phyloP scores from a whole-genome alignment of 1,140 invertebrate genomes.

The Oppia nitens region DNA sequence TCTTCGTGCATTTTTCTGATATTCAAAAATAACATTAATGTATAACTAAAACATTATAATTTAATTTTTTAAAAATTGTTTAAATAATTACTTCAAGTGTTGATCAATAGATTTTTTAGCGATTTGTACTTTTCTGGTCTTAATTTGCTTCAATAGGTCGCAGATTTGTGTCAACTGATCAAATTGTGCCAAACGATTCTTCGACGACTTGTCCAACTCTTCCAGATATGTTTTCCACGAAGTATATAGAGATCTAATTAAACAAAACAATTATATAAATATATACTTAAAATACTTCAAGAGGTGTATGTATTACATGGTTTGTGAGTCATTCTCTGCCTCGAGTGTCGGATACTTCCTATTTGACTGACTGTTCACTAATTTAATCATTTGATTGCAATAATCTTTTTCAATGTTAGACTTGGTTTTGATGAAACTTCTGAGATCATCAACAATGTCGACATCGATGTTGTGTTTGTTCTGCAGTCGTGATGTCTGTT shows the following conservation, averaged over 20 bases:
- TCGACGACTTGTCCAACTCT: constrained; percentile 81
- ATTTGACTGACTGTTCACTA: constrained; percentile 74
- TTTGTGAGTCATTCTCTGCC: constrained; percentile 32
- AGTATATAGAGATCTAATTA: constrained; percentile 52
- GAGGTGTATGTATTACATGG: no score
- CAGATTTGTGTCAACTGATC: constrained; percentile 76
- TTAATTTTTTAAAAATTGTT: not conserved
- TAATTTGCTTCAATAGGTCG: constrained; percentile 71
- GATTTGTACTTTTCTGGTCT: constrained; percentile 61
- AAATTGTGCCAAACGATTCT: constrained; percentile 51
- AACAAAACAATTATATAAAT: no score
- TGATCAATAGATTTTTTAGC: constrained; percentile 45
- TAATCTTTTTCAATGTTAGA: constrained; percentile 86
- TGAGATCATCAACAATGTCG: constrained; percentile 17
- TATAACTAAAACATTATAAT: not conserved
- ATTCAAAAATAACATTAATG: not conserved
- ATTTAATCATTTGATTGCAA: constrained; percentile 75
- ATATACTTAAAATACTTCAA: no score
- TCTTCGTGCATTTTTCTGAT: constrained; percentile 23
- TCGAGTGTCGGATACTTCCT: constrained; percentile 71
- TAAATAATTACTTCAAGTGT: constrained; percentile 14
- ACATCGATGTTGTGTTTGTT: constrained; percentile 13
- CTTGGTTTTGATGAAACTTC: constrained; percentile 73
- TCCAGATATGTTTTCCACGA: constrained; percentile 86
- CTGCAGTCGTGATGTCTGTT: constrained; percentile 11